These are phyloP conservation scores for Peromyscus eremicus DNA, from an alignment of 2,797 vertebrate species.

Conservation along the genomic window DNA sequence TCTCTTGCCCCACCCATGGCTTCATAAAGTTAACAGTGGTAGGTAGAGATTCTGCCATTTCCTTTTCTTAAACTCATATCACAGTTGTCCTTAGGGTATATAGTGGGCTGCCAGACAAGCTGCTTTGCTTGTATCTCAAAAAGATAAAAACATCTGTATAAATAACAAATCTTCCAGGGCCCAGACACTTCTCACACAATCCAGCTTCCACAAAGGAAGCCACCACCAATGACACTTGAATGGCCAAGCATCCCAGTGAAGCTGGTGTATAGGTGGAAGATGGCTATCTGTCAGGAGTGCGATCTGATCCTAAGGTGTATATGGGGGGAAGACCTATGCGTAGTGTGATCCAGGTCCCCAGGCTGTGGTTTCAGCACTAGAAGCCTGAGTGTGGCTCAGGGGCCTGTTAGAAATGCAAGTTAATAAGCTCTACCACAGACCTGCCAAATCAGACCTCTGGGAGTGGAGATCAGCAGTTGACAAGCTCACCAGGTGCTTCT, in stretches of 20 bases:
- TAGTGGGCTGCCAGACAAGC: not conserved
- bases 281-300: not conserved
- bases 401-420: not conserved
- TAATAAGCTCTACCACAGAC: not conserved
- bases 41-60: not conserved
- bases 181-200: not conserved
- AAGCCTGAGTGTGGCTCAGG: not conserved
- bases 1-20: not conserved
- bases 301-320: not conserved
- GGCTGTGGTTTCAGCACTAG: not conserved
- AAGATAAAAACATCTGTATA: not conserved
- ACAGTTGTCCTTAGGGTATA: not conserved
- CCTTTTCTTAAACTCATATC: not conserved
- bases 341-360: not conserved
- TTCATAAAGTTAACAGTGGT: not conserved
- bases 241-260: not conserved
- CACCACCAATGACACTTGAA: not conserved
- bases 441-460: not conserved
- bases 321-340: not conserved
- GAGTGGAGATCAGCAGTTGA: not conserved
- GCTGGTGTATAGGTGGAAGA: not conserved
- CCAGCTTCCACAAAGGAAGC: not conserved
- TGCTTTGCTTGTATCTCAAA: not conserved
- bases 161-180: not conserved
- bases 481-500: not conserved